phyloP scores from a whole-genome alignment of 2,888 invertebrate genomes.

The Troides aeacus region DNA sequence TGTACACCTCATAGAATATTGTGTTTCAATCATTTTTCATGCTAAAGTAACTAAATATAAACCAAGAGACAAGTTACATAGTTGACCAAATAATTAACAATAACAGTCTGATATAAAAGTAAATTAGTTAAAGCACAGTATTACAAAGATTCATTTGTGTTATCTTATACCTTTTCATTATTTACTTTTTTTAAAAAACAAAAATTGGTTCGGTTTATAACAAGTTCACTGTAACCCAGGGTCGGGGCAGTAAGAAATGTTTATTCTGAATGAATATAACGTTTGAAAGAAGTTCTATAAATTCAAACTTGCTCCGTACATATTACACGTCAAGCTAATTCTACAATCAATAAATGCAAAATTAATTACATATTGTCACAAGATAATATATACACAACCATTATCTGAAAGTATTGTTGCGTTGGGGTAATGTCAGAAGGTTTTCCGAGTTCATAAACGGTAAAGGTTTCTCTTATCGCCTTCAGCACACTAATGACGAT shows the following conservation, averaged over 20 bases:
- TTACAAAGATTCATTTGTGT: too few species aligned
- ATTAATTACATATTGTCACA: slow-evolving; percentile 49
- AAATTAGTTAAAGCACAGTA: too few species aligned
- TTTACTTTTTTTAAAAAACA: too few species aligned
- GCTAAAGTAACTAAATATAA: background rate
- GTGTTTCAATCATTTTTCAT: background rate
- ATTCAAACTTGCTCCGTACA: background rate
- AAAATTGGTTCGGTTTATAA: too few species aligned
- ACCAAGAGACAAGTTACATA: too few species aligned
- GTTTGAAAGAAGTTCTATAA: background rate
- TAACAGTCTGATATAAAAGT: too few species aligned
- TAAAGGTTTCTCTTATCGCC: too few species aligned
- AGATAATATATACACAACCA: slow-evolving; percentile 62
- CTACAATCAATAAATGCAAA: slow-evolving; percentile 59
- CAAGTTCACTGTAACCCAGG: too few species aligned
- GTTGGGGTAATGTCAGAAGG: background rate
- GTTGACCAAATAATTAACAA: too few species aligned
- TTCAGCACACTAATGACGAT: too few species aligned
- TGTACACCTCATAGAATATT: slow-evolving; percentile 31
- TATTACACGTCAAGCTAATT: slow-evolving; percentile 5
- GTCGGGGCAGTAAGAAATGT: too few species aligned
- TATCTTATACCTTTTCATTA: too few species aligned
- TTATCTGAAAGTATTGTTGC: slow-evolving; percentile 43
- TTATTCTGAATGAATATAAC: background rate
- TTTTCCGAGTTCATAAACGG: background rate